Evolutionary conservation across 92 coral and sea anemone genomes (phyloP).

Genomic region (Epizoanthus fatuus): DNA sequence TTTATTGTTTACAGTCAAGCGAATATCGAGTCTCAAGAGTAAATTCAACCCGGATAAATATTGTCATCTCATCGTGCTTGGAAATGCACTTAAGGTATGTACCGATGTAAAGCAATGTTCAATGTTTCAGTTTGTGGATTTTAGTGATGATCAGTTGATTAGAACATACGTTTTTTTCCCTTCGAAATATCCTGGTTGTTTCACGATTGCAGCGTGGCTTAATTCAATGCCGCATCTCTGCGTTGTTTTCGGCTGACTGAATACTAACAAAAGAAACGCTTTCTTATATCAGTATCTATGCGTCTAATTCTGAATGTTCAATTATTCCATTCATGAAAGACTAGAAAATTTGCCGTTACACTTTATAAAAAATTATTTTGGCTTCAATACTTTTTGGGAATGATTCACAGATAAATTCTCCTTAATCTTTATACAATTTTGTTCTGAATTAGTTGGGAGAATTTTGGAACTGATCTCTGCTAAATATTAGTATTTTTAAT

Average conservation of each 20-base stretch:
- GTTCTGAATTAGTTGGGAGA: not conserved
- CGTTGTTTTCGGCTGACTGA: too few species aligned
- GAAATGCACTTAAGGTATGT: conserved; percentile 1
- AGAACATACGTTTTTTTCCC: too few species aligned
- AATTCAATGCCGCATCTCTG: too few species aligned
- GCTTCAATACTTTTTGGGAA: not conserved
- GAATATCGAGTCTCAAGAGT: too few species aligned
- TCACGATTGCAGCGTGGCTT: too few species aligned
- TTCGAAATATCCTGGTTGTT: too few species aligned
- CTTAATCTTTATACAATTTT: not conserved
- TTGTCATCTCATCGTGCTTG: not conserved
- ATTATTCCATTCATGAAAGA: not conserved
- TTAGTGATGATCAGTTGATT: too few species aligned
- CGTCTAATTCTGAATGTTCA: not conserved
- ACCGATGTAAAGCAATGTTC: not conserved
- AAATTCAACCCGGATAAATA: not conserved
- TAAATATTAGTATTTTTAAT: not conserved
- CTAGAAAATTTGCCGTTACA: not conserved
- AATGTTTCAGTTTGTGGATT: not conserved
- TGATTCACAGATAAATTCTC: conserved; percentile 11
- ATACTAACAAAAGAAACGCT: too few species aligned
- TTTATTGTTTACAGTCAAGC: too few species aligned
- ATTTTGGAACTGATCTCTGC: not conserved
- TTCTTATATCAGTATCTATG: not conserved
- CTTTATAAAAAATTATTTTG: not conserved